Evolutionary conservation across 1,140 invertebrate genomes (phyloP).

Genomic region (Holcopasites calliopsidis): DNA sequence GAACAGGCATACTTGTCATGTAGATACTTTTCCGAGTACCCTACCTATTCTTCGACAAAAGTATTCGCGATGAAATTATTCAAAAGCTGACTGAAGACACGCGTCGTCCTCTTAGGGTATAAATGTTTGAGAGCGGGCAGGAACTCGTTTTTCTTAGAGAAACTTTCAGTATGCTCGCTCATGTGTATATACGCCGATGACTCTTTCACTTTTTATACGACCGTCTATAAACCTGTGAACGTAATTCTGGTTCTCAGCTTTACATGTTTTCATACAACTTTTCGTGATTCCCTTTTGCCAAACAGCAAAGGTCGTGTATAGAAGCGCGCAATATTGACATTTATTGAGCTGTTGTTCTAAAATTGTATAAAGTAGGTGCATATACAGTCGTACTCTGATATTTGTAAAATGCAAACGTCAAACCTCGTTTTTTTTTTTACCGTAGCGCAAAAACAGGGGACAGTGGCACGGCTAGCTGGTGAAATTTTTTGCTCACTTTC

Average conservation of each 20-base stretch:
- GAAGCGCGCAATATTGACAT: not conserved
- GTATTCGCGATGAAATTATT: constrained; percentile 51
- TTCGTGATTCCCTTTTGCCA: not conserved
- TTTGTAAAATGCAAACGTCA: not conserved
- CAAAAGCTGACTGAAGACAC: constrained; percentile 30
- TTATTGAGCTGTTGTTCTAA: not conserved
- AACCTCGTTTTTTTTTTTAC: not conserved
- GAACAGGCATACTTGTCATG: constrained; percentile 54
- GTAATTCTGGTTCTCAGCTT: not conserved
- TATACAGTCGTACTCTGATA: not conserved
- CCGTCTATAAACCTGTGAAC: not conserved
- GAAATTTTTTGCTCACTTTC: not conserved
- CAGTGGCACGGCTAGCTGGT: too few species aligned
- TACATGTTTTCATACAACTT: too few species aligned
- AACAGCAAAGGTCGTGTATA: not conserved
- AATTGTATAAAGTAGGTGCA: too few species aligned
- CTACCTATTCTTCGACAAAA: constrained; percentile 49
- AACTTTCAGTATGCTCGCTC: not conserved
- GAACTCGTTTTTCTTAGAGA: not conserved
- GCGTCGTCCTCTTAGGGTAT: constrained; percentile 7
- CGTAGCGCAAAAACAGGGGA: not conserved
- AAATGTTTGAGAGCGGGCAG: not conserved
- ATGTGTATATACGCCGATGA: not conserved
- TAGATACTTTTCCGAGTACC: constrained; percentile 56
- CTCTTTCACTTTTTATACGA: not conserved